Evolutionary conservation across 2,888 invertebrate species (phyloP), one percentile per base, ranked within the genome.

Genomic region (Mythimna ferrago): DNA sequence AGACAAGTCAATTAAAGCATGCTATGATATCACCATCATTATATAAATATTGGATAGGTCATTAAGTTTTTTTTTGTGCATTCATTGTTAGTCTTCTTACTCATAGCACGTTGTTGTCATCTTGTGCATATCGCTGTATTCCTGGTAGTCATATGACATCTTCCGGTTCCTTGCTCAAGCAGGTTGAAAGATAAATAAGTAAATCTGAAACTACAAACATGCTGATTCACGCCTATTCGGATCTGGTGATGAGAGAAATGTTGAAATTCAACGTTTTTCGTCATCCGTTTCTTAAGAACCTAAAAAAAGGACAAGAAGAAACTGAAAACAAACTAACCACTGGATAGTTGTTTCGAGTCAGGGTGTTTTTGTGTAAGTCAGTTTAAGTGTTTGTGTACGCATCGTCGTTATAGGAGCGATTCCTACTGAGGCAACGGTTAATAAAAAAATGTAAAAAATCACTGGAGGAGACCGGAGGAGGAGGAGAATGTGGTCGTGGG

Each of bases 21-120:
- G 38, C 11, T 32, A 66, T 71, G 71, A 58, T 32, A 35, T 71
- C 66, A 58, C 5, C n/a, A 41, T 54, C 26, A 38, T 71, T 16
- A 19, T 19, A 35, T 32, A 14, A n/a, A 35, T 14, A 57, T 32
- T 63, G 26, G 26, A 57, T 63, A 10, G n/a, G n/a, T 76, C 38
- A 57, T 32, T 48, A 32, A 11, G 32, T 2, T 53, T 67, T 26
- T 68, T 44, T 1, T 32, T 60, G 26, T 48, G 26, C n/a, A 61
- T 54, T 38, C 2, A 41, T 26, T 21, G 44, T 71, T 54, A 21
- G 48, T 16, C 9, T 77, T 60, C 11, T 38, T 60, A 70, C 53
- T 70, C 35, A 73, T 9, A 56, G 2, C 26, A 26, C 11, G 9
- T 10, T 21, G 19, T 21, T 35, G 38, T 41, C 21, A 58, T 64